Conservation (phyloP, 2,888 invertebrate species). For the Megalurothrips usitatus region DNA sequence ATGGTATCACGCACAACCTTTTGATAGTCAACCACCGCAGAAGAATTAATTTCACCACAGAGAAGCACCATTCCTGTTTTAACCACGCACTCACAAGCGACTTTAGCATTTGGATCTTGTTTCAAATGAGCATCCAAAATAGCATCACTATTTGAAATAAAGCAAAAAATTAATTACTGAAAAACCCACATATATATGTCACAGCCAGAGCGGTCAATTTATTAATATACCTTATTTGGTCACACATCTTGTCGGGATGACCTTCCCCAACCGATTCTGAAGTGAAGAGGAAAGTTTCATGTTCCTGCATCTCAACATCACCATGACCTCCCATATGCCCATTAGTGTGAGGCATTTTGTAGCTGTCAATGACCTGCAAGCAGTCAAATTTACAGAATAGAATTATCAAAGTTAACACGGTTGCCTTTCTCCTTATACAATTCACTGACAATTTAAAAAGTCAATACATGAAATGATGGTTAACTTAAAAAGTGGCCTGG, state of each 20-base stretch:
- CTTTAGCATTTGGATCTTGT: conserved; percentile 95
- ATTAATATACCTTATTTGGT: conserved; percentile 61
- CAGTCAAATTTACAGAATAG: neutral
- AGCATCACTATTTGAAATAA: conserved; percentile 66
- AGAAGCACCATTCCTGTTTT: conserved; percentile 99
- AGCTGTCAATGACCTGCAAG: neutral
- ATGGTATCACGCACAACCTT: conserved; percentile 94
- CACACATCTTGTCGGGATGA: conserved; percentile 98
- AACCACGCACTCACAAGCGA: conserved; percentile 96
- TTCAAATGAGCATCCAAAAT: conserved; percentile 89
- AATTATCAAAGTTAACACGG: neutral
- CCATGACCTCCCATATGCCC: neutral
- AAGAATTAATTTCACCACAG: conserved; percentile 98
- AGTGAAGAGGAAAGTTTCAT: conserved; percentile 86
- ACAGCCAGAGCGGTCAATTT: neutral
- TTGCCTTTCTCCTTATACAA: neutral
- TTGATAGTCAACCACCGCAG: conserved; percentile 96
- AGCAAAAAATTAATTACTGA: neutral
- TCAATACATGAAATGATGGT: neutral
- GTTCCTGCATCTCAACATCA: conserved; percentile 35
- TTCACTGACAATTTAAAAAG: neutral
- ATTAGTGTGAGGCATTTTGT: conserved; percentile 6
- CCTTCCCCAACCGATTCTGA: conserved; percentile 98
- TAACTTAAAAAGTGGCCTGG: neutral
- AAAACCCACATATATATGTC: neutral